A percentile compares a stretch with the other conserved stretches of the same genome.
These are phyloP conservation scores for Indicator indicator DNA, from an alignment of 2,113 vertebrate genomes.

Conservation along the genomic window DNA sequence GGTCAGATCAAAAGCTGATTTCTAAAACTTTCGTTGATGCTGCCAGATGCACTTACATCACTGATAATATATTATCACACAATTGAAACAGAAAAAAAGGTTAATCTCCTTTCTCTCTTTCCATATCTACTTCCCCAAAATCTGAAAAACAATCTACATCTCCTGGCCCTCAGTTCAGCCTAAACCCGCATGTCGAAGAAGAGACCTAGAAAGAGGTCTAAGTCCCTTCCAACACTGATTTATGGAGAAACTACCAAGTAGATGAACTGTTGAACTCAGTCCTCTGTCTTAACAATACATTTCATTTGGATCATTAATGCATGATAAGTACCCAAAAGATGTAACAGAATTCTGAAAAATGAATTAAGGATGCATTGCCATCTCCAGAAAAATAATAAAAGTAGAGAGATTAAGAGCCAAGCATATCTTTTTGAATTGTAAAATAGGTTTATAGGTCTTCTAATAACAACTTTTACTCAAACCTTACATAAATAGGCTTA, in stretches of 20 bases:
- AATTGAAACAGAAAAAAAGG: neutral
- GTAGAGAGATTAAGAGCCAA: constrained; percentile 76
- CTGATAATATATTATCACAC: neutral
- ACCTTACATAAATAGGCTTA: constrained; percentile 88
- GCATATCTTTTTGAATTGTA: constrained; percentile 78
- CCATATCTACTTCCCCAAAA: neutral
- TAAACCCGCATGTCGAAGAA: neutral
- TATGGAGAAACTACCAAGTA: constrained; percentile 26
- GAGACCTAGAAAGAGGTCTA: neutral
- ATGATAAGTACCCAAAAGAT: constrained; percentile 48
- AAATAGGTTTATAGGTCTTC: constrained; percentile 83
- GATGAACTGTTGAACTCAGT: constrained; percentile 61
- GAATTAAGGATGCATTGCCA: constrained; percentile 73
- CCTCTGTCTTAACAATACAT: constrained; percentile 65
- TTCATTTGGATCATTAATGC: constrained; percentile 33
- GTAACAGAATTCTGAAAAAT: constrained; percentile 67
- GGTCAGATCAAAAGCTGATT: constrained; percentile 43
- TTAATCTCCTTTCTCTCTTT: neutral
- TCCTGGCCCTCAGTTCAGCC: neutral
- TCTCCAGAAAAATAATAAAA: constrained; percentile 75
- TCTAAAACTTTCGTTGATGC: constrained; percentile 2
- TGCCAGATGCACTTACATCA: neutral
- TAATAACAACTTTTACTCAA: constrained; percentile 84
- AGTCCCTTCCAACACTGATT: neutral
- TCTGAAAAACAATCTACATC: neutral